Evolutionary conservation across 1,140 invertebrate genomes (phyloP).

Genomic region (Drosophila rhopaloa): DNA sequence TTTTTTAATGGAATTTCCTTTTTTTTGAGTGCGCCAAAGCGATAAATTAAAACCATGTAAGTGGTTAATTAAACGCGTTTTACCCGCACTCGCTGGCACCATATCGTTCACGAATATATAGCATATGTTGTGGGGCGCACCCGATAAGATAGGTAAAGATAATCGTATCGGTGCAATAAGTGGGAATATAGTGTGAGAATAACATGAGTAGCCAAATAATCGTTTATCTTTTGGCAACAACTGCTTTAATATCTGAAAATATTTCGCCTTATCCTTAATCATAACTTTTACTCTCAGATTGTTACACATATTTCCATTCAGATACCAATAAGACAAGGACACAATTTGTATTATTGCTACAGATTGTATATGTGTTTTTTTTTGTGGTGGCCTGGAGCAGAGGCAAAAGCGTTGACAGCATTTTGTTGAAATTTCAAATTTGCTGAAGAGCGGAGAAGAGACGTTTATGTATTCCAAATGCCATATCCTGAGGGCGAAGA

Average conservation of each 20-base stretch:
- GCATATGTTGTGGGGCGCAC: slow-evolving; percentile 70
- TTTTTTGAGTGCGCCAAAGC: slow-evolving; percentile 3
- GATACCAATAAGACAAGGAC: background rate
- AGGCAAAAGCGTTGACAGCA: slow-evolving; percentile 67
- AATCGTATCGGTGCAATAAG: background rate
- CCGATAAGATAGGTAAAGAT: slow-evolving; percentile 61
- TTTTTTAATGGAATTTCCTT: slow-evolving; percentile 22
- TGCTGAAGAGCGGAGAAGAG: slow-evolving; percentile 31
- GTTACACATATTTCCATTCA: background rate
- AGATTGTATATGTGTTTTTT: slow-evolving; percentile 1
- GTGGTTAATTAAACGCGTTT: slow-evolving; percentile 79
- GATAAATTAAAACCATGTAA: slow-evolving; percentile 82
- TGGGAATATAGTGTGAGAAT: background rate
- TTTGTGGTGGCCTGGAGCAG: slow-evolving; percentile 3
- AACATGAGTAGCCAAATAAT: slow-evolving; percentile 19
- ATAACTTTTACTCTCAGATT: background rate
- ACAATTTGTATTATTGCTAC: slow-evolving; percentile 20
- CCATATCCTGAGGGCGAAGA: background rate
- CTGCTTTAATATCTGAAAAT: background rate
- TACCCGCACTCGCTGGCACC: background rate
- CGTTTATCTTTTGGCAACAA: background rate
- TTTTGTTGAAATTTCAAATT: slow-evolving; percentile 67
- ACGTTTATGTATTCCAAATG: slow-evolving; percentile 21
- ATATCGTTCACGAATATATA: slow-evolving; percentile 58
- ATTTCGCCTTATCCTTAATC: background rate